Evolutionary conservation across 2,113 vertebrate genomes (phyloP), one percentile per base, ranked within the genome.

Genomic region (Onychorhynchus coronatus): DNA sequence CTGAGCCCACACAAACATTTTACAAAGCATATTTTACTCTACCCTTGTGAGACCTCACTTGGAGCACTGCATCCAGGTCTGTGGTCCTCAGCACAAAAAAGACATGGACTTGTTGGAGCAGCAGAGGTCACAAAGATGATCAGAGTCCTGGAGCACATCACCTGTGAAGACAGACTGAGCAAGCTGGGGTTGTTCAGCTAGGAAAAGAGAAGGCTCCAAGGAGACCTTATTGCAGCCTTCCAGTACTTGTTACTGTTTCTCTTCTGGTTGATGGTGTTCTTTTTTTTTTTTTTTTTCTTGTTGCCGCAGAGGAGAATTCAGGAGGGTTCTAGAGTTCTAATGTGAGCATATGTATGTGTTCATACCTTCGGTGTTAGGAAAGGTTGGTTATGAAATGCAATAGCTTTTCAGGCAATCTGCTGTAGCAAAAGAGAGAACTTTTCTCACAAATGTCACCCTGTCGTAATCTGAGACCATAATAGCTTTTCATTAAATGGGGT

Each of bases 1-100:
- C 37, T 82, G 77, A 95, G 62, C 52, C n/a, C 49, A 47, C 24
- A 25, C 61, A 80, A 89, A 46, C 53, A 28, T 68, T 94, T 77
- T 50, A 55, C 11, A 55, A 42, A 83, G 18, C 28, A 4, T 39
- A 27, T 89, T 39, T 44, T 50, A 0, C 39, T 24, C 6, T 68
- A 24, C 28, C 30, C 39, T 25, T 5, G 11, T 75, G 30, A 39
- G 13, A 25, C 20, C 24, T 9, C 20, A 19, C 9, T 39, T 15
- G 46, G 30, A 68, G 30, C 9, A 24, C 39, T 89, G n/a, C 14
- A 4, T 47, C 24, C 47, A 62, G 13, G 1, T 25, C n/a, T 41
- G 24, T 25, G 21, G 16, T 55, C 14, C 30, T 70, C n/a, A 41
- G 47, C 41, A 12, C 17, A 22, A 31, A 14, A n/a, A 24, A 25